Base-by-base conservation (phyloP, 2,888 invertebrate genomes). In the Hedychridium roseum region DNA sequence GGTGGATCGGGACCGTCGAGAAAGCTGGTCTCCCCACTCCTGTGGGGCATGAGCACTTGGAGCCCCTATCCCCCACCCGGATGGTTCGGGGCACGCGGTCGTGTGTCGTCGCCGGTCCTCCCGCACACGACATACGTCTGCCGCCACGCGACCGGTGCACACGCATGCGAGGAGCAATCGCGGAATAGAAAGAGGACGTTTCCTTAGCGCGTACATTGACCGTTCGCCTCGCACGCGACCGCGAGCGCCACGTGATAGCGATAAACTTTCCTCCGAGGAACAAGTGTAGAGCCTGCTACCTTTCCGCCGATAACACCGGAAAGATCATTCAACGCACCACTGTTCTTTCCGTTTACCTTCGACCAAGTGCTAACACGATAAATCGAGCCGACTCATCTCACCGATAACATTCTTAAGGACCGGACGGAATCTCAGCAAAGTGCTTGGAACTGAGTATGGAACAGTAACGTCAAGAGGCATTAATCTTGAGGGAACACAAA, bases 61-160 rank as follows among this genome's bases (percentile, higher is more conserved):
- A 35, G 27, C 45, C 56, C 60, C 51, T 57, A 54, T 53, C 68
- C 66, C 72, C 70, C 65, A 60, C 48, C 31, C 32, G 44, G 17
- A 41, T 26, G 44, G 43, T 49, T 46, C 60, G 57, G 56, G 59
- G 60, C 68, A 66, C 64, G 58, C 63, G 70, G 74, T 76, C 75
- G 75, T 76, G 76, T 74, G 75, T 71, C 75, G 69, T 60, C 58
- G 68, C 70, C 66, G 44, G 68, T 71, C 69, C 74, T 69, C 74
- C 70, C 69, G 74, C 78, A 78, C 78, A 79, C 78, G 78, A 78
- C 78, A 79, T 74, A 78, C 78, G 78, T 75, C 73, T 62, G 73
- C 74, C 78, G 78, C 76, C 78, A 79, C 78, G 78, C 78, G 78
- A 78, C 78, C 74, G 60, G 71, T 71, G 69, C 73, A 70, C 76